Evolutionary conservation across 23 tunicate genomes (phyloP).

Genomic region (Styela clava): DNA sequence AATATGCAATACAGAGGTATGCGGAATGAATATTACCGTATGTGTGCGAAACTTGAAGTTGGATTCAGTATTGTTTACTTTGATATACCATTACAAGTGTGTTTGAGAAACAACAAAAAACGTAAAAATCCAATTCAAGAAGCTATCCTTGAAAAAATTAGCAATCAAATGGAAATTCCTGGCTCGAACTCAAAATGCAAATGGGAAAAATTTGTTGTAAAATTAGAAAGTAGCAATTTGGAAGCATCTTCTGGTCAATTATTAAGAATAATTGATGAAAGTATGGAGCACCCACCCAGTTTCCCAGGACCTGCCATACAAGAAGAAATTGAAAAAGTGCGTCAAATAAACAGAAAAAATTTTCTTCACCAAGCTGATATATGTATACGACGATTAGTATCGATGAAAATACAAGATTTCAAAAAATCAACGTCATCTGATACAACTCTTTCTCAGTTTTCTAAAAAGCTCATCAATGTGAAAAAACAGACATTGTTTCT

Average conservation of each 20-base stretch:
- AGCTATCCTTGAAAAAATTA: conserved; percentile 31
- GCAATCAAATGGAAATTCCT: conserved; percentile 66
- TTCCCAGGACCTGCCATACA: conserved; percentile 2
- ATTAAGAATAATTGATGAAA: neutral
- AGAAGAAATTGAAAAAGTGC: conserved; percentile 13
- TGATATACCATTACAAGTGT: conserved; percentile 24
- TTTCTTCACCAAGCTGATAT: conserved; percentile 55
- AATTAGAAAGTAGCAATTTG: neutral
- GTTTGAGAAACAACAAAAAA: conserved; percentile 25
- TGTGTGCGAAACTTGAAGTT: conserved; percentile 15
- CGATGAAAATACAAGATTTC: neutral
- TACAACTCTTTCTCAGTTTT: too few relatives aligned
- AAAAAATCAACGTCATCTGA: neutral
- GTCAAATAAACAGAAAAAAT: conserved; percentile 14
- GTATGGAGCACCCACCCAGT: conserved; percentile 13
- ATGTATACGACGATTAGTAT: conserved; percentile 29
- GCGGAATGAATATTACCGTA: conserved; percentile 58
- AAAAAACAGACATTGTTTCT: neutral
- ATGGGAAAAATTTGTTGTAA: conserved; percentile 45
- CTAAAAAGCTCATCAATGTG: neutral
- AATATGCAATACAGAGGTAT: conserved; percentile 70
- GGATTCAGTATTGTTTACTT: conserved; percentile 37
- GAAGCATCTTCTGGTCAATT: neutral
- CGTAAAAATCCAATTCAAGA: conserved; percentile 16
- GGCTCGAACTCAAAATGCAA: neutral